Percentiles rank a stretch among this genome's conserved stretches.
These are phyloP conservation scores for Himalopsyche tibetana DNA, from an alignment of 2,888 invertebrate species.

Conservation along the genomic window DNA sequence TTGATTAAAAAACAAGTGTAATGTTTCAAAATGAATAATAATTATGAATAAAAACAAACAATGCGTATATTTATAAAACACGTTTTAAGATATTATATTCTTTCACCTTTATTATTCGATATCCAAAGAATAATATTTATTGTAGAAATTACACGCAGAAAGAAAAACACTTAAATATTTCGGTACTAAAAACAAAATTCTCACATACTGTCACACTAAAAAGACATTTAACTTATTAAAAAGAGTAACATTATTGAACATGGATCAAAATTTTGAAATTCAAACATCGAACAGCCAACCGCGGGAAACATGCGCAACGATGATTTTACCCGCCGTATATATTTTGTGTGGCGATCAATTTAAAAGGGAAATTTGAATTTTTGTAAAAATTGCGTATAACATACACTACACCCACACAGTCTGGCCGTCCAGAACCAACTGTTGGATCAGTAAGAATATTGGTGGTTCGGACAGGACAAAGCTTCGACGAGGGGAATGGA, in stretches of 20 bases:
- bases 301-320: constrained; percentile 36
- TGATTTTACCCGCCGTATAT: constrained; percentile 8
- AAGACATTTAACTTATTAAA: background rate
- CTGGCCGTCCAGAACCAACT: constrained; percentile 71
- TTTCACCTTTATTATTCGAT: background rate
- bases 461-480: constrained; percentile 36
- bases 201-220: background rate
- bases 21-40: no score
- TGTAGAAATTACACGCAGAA: background rate
- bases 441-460: constrained; percentile 68
- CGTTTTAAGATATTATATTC: background rate
- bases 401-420: constrained; percentile 65
- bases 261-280: background rate
- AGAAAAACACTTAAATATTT: constrained; percentile 35
- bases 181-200: background rate
- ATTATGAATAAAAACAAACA: no score
- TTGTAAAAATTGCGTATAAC: background rate
- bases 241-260: constrained; percentile 24
- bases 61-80: background rate
- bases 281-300: background rate
- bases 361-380: constrained; percentile 39
- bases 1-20: no score
- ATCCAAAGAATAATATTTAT: background rate
- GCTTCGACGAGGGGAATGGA: constrained; percentile 22
- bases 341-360: constrained; percentile 24